Base-by-base conservation (phyloP, 2,113 vertebrate species). In the Coturnix japonica region DNA sequence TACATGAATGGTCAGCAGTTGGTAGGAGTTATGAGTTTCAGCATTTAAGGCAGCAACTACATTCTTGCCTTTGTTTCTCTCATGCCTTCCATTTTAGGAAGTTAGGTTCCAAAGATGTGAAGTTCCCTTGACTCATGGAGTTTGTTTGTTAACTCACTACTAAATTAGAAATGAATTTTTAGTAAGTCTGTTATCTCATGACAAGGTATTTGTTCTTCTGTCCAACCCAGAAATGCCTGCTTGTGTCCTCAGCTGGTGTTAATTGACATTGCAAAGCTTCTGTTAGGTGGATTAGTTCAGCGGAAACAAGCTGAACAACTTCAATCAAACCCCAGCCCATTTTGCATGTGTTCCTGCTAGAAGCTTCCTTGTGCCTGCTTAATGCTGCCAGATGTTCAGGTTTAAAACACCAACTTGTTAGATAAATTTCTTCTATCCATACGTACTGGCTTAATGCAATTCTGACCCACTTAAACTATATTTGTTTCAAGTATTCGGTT, bases 21-120 rank as follows among this genome's bases (percentile, higher is more conserved):
- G 87, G 91, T 78, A 76, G 89, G 91, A 96, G 96, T 94, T 97
- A 92, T 94, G 71, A 87, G 90, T 94, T 90, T 94, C 82, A 87
- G 92, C 77, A 86, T 43, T 72, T 78, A 95, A 80, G 59, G 87
- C 47, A 54, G 64, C 33, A 93, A 81, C 89, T 81, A 28, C 41
- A 23, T 41, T 81, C 88, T 44, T 72, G 8, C n/a, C 69, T 81
- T 78, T 56, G 39, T 83, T 93, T 84, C 47, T 65, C n/a, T 87
- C 47, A 31, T 57, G 23, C 30, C 13, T 73, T 86, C 66, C 71
- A 3, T 79, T 92, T 78, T 81, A 54, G 60, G 23, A 84, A 74
- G 16, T 78, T 61, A 46, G 12, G 14, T 82, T 23, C 47, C 60
- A 74, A 91, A 69, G 44, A 71, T 47, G 43, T 80, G 56, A 84